Percentiles rank a stretch among this genome's conserved stretches.
These are phyloP conservation scores for Cottoperca gobio DNA, from an alignment of 2,797 vertebrate species.

Conservation along the genomic window DNA sequence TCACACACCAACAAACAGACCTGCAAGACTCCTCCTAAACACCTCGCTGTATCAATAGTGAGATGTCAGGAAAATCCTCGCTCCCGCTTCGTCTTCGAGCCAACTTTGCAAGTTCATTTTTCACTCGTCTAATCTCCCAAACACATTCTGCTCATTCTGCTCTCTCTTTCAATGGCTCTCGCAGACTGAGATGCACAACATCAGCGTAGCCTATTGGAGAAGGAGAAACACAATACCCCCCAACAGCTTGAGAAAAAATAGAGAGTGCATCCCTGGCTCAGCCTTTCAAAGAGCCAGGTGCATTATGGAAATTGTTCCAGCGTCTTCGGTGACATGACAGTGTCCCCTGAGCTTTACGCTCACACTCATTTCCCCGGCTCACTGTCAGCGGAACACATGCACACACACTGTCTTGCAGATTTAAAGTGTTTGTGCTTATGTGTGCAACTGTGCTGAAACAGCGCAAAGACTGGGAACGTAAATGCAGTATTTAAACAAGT, in stretches of 20 bases:
- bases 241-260: constrained; percentile 53
- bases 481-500: constrained; percentile 12
- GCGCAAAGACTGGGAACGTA: neutral
- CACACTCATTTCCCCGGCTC: constrained; percentile 13
- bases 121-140: constrained; percentile 47
- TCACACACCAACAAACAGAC: constrained; percentile 14
- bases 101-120: constrained; percentile 40
- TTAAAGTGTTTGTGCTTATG: constrained; percentile 2
- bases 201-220: constrained; percentile 30
- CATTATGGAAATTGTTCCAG: constrained; percentile 89
- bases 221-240: constrained; percentile 30
- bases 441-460: neutral
- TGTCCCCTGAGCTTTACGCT: constrained; percentile 80
- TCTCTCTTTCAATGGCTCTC: constrained; percentile 26
- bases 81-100: constrained; percentile 17
- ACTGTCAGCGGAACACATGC: constrained; percentile 15
- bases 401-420: neutral
- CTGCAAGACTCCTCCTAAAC: constrained; percentile 8
- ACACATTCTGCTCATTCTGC: constrained; percentile 30
- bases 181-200: constrained; percentile 34
- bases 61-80: constrained; percentile 25
- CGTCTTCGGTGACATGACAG: constrained; percentile 61
- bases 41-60: constrained; percentile 15
- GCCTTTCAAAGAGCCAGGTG: constrained; percentile 85
- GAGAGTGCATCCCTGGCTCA: constrained; percentile 74